Percentiles rank a stretch among this genome's conserved stretches.
Evolutionary conservation across 1,140 invertebrate species (phyloP).

Genomic region (Coelopa frigida): DNA sequence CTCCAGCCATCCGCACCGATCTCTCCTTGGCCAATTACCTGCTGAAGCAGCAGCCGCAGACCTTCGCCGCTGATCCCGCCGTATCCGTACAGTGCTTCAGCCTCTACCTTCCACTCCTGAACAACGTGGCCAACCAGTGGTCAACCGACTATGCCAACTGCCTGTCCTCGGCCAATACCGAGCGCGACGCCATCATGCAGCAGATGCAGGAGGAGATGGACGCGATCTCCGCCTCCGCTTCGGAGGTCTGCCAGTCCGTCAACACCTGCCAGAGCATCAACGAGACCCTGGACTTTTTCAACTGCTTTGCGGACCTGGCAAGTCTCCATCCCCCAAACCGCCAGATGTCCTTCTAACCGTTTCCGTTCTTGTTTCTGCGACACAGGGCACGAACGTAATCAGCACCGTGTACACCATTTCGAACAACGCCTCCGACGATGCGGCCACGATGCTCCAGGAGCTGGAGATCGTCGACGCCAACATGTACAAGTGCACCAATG

Average conservation of each 20-base stretch:
- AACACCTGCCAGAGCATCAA: background rate
- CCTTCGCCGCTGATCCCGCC: background rate
- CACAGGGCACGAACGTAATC: background rate
- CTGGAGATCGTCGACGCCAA: background rate
- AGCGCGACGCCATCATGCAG: background rate
- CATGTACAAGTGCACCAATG: constrained; percentile 2
- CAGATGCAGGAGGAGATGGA: background rate
- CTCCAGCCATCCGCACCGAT: background rate
- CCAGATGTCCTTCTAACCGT: too few species aligned
- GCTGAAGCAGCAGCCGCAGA: background rate
- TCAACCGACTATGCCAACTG: background rate
- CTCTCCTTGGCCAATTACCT: background rate
- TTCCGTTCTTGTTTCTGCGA: background rate
- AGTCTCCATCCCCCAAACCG: too few species aligned
- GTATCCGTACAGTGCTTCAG: constrained; percentile 1
- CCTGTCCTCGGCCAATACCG: background rate
- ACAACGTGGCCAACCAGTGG: background rate
- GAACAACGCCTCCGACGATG: constrained; percentile 5
- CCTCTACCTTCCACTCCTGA: background rate
- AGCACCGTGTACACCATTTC: constrained; percentile 2
- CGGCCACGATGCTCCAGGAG: background rate
- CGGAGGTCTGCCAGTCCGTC: background rate
- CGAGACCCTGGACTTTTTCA: background rate
- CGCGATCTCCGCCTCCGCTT: background rate
- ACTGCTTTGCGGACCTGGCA: background rate